Conservation (phyloP, 2,888 invertebrate species). For the Papilio elwesi region DNA sequence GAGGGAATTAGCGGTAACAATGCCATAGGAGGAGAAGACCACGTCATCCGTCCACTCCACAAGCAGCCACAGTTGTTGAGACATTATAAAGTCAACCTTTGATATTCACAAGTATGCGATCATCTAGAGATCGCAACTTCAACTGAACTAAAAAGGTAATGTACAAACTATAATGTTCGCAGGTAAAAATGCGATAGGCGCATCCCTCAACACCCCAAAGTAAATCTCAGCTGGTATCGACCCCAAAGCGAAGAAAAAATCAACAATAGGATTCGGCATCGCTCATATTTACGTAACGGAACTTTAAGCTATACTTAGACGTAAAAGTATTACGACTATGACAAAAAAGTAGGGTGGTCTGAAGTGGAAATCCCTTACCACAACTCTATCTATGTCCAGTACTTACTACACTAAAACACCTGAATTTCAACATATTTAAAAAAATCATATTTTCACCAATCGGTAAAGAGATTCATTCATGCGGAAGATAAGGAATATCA, state of each 20-base stretch:
- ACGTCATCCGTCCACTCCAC: slow-evolving; percentile 66
- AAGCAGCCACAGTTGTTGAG: slow-evolving; percentile 62
- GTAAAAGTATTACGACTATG: background rate
- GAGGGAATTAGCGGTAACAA: slow-evolving; percentile 56
- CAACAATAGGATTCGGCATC: slow-evolving; percentile 22
- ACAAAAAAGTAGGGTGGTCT: background rate
- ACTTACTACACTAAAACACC: no score
- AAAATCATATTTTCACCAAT: no score
- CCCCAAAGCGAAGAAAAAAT: slow-evolving; percentile 45
- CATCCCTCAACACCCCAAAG: slow-evolving; percentile 43
- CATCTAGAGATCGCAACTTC: slow-evolving; percentile 36
- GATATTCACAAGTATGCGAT: slow-evolving; percentile 23
- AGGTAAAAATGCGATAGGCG: slow-evolving; percentile 50
- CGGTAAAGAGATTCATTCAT: no score
- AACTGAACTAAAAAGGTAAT: slow-evolving; percentile 42
- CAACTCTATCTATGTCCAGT: no score
- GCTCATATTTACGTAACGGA: slow-evolving; percentile 25
- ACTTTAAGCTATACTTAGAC: background rate
- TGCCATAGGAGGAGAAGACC: slow-evolving; percentile 59
- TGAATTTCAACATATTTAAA: no score
- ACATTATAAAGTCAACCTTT: slow-evolving; percentile 51
- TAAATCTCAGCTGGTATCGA: slow-evolving; percentile 34
- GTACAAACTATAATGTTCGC: slow-evolving; percentile 36
- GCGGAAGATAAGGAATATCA: no score
- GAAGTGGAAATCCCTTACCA: background rate